Evolutionary conservation across 2,113 vertebrate species (phyloP), one percentile per base, ranked within the genome.

Genomic region (Triplophysa rosa): DNA sequence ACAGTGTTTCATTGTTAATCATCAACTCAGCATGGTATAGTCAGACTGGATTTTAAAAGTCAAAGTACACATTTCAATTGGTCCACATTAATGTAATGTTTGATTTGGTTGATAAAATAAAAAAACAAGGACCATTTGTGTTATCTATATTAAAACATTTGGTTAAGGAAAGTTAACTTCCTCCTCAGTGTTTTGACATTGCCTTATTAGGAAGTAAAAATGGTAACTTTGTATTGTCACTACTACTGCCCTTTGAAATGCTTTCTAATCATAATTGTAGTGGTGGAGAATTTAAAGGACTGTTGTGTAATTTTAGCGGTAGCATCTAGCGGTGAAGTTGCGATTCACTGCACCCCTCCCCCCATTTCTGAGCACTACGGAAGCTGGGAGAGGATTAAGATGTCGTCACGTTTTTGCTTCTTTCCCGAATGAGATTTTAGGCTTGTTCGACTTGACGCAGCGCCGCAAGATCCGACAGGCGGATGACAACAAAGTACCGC

Each of bases 1-100:
- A 86, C 74, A 83, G 64, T 52, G 23, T 52, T 76, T 54, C 26
- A 58, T 73, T 45, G 81, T 89, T 84, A 87, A 89, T 89, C 87
- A 89, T 87, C 82, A 83, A 47, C 86, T 54, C 1, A 64, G 21
- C 4, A 33, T 24, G 59, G 67, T 37, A 61, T 42, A 42, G 7
- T 59, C n/a, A 59, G 54, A 29, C 23, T 3, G 56, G 1, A n/a
- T 11, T 23, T 47, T 62, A 58, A 40, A 56, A 72, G 45, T 4
- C 59, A 54, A 21, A 65, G 56, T 47, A 17, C 19, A 33, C 17
- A 8, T 29, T 63, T 21, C 63, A 54, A 24, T 1, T 21, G 24
- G 17, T 33, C 4, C 19, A 9, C 8, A 40, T 59, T 23, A 6
- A 1, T 59, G 29, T 33, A 23, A 6, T 40, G 16, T n/a, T 74